Conservation (phyloP, 2,888 invertebrate genomes). For the Lithodes maja region DNA sequence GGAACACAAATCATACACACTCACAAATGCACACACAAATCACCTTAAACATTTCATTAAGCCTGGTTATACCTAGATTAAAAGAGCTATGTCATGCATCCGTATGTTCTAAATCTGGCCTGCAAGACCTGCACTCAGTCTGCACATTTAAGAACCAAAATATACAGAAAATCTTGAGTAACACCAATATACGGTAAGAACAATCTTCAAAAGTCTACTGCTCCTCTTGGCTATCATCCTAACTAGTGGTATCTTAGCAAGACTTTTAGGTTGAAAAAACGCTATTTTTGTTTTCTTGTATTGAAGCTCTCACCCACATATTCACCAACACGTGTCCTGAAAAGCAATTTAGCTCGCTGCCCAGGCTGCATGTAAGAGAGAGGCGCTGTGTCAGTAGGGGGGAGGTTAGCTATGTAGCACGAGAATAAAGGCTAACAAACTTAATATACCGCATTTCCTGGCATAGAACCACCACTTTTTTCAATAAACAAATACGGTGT, state of each 20-base stretch:
- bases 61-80: neutral
- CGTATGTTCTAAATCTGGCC: conserved; percentile 13
- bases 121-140: conserved; percentile 47
- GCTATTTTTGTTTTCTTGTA: conserved; percentile 52
- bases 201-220: conserved; percentile 55
- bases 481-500: too few species aligned
- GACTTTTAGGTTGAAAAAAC: conserved; percentile 41
- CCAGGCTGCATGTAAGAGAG: conserved; percentile 67
- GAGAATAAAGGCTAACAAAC: too few species aligned
- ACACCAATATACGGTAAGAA: conserved; percentile 37
- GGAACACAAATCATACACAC: conserved; percentile 28
- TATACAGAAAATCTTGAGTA: conserved; percentile 25
- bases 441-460: too few species aligned
- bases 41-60: neutral
- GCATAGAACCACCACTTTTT: too few species aligned
- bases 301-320: conserved; percentile 65
- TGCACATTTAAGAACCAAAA: conserved; percentile 18
- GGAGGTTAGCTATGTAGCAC: neutral
- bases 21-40: conserved; percentile 15
- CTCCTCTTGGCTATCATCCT: conserved; percentile 60
- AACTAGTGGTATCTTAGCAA: conserved; percentile 60
- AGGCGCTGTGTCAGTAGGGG: conserved; percentile 54
- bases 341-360: conserved; percentile 66
- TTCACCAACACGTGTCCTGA: conserved; percentile 64
- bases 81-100: neutral